Evolutionary conservation across 2,113 vertebrate genomes (phyloP), one percentile per base, ranked within the genome.

Genomic region (Pluvianellus socialis): DNA sequence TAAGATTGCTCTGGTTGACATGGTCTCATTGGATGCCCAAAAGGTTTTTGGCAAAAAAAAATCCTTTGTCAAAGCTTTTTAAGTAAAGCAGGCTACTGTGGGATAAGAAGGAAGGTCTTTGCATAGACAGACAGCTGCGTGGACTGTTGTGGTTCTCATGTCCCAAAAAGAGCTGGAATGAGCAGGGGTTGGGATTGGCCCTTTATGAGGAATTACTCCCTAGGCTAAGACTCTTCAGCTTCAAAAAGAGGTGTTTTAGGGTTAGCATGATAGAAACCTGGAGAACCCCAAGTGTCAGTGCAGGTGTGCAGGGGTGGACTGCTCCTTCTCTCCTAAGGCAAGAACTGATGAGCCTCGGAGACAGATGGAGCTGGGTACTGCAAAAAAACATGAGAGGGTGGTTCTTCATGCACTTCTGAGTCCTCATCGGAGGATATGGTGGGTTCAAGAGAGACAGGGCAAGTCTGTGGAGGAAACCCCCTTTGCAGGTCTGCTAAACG

Each of bases 261-360:
- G 4, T 8, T 33, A 26, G 49, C 12, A 1, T 11, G 28, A 14
- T 7, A 26, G 79, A 56, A 88, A 56, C 6, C 3, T 2, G 0
- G 44, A 35, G 44, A 61, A 33, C 53, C 22, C 40, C 16, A 4
- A 4, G 56, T 30, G 33, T 32, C 8, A 11, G 28, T 30, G 56
- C 32, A 20, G 18, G 9, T 4, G 38, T 53, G 44, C n/a, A 15
- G 6, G 9, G 10, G 4, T 1, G 32, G 10, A 3, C 23, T 8
- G 4, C 24, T 59, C 28, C 81, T 67, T 35, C 40, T 3, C 21
- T 35, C n/a, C 77, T 87, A 32, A 3, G 4, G n/a, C 27, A 27
- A 12, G 12, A 11, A 21, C 40, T 9, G 53, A 7, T 23, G 74
- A 4, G 10, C 5, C 27, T 79, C 40, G 0, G 72, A 50, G 30